Percentiles rank a stretch among this genome's conserved stretches.
Evolutionary conservation across 1,140 invertebrate species (phyloP).

Genomic region (Drosophila nebulosa): DNA sequence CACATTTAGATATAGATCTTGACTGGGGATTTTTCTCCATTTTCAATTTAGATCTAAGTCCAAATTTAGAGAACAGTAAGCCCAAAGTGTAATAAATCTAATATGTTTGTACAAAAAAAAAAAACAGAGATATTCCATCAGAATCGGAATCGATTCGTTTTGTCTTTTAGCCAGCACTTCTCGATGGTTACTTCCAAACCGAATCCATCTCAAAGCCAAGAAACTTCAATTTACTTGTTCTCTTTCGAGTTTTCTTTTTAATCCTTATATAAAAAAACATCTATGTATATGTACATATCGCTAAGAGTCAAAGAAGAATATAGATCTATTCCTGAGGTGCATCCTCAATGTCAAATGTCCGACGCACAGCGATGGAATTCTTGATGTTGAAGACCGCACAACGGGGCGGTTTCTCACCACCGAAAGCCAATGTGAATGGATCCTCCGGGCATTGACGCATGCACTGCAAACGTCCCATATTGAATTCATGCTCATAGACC

Average conservation of each 20-base stretch:
- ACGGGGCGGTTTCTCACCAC: conserved; percentile 91
- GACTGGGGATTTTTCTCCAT: background rate
- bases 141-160: too few relatives aligned
- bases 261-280: conserved; percentile 1
- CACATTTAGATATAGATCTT: background rate
- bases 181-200: too few relatives aligned
- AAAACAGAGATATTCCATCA: too few relatives aligned
- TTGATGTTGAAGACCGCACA: conserved; percentile 89
- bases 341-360: conserved; percentile 61
- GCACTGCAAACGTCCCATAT: conserved; percentile 88
- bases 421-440: conserved; percentile 89
- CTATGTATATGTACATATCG: background rate
- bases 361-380: conserved; percentile 84
- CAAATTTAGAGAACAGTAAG: background rate
- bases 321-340: conserved; percentile 30
- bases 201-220: too few relatives aligned
- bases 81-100: background rate
- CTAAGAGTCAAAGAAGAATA: background rate
- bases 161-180: too few relatives aligned
- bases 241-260: background rate
- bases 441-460: conserved; percentile 89
- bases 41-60: background rate
- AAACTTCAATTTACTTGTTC: background rate
- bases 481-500: conserved; percentile 84
- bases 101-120: background rate